Evolutionary conservation across 2,888 invertebrate species (phyloP).

Genomic region (Patella ulyssiponensis): DNA sequence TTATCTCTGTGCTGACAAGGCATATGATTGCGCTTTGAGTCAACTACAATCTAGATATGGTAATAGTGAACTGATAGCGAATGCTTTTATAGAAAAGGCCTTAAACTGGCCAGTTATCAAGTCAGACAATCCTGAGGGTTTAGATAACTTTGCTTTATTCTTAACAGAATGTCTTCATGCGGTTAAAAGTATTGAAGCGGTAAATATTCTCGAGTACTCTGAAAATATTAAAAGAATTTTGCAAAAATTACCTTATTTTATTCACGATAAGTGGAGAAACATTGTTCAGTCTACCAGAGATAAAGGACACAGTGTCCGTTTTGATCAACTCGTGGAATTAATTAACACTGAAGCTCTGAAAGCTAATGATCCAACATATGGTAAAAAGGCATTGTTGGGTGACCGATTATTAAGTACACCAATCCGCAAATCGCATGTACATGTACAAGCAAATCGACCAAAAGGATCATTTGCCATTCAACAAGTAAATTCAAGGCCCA

Average conservation of each 20-base stretch:
- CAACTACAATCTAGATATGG: conserved; percentile 19
- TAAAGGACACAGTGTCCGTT: conserved; percentile 7
- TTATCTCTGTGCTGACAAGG: conserved; percentile 10
- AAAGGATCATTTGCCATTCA: no score
- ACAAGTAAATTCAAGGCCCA: no score
- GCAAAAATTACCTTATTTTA: conserved; percentile 29
- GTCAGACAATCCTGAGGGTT: conserved; percentile 21
- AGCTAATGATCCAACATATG: not conserved
- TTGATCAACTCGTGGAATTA: conserved; percentile 3
- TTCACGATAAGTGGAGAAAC: conserved; percentile 35
- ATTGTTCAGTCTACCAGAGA: conserved; percentile 22
- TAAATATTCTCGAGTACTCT: conserved; percentile 25
- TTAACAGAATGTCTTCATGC: conserved; percentile 35
- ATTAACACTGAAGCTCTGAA: not conserved
- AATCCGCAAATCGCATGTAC: no score
- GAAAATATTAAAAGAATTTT: conserved; percentile 32
- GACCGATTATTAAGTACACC: not conserved
- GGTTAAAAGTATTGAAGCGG: not conserved
- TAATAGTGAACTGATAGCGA: conserved; percentile 13
- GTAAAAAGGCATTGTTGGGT: not conserved
- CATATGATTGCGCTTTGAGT: not conserved
- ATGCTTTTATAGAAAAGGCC: not conserved
- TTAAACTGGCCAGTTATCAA: not conserved
- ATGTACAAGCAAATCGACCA: no score
- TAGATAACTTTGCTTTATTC: conserved; percentile 35